Evolutionary conservation across 2,888 invertebrate genomes (phyloP).

Genomic region (Philopedon plagiatum): DNA sequence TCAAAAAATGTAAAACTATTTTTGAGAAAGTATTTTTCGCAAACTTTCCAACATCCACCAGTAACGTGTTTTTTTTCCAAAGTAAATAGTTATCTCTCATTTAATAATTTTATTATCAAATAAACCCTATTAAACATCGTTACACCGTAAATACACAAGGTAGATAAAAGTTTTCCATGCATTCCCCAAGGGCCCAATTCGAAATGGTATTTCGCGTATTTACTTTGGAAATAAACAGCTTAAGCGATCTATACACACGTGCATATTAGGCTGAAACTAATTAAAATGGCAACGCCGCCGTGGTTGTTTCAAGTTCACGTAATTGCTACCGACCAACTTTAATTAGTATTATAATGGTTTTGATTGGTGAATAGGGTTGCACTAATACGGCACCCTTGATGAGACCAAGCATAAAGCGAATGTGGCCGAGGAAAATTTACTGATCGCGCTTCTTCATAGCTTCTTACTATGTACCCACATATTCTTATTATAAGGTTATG

Average conservation of each 20-base stretch:
- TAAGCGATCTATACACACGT: conserved; percentile 31
- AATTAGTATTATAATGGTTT: conserved; percentile 44
- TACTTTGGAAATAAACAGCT: conserved; percentile 42
- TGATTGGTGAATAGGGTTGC: conserved; percentile 44
- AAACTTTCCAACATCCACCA: too few species aligned
- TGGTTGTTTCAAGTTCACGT: conserved; percentile 43
- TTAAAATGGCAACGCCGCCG: conserved; percentile 43
- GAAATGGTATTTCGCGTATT: conserved; percentile 24
- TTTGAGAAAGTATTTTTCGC: too few species aligned
- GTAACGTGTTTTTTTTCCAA: too few species aligned
- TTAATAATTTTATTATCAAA: too few species aligned
- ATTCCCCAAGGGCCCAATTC: conserved; percentile 22
- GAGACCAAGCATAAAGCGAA: conserved; percentile 30
- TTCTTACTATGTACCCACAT: too few species aligned
- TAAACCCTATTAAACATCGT: too few species aligned
- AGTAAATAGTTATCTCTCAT: too few species aligned
- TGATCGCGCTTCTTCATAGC: too few species aligned
- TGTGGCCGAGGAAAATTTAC: conserved; percentile 13
- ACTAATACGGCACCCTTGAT: conserved; percentile 32
- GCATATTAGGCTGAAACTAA: conserved; percentile 39
- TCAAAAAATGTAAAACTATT: too few species aligned
- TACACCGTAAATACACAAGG: conserved; percentile 24
- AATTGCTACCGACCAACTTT: conserved; percentile 41
- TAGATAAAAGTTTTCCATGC: conserved; percentile 34
- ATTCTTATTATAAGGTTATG: too few species aligned